Percentiles rank a stretch among this genome's conserved stretches.
phyloP scores from a whole-genome alignment of 2,797 vertebrate species.

The Ateles fusciceps region DNA sequence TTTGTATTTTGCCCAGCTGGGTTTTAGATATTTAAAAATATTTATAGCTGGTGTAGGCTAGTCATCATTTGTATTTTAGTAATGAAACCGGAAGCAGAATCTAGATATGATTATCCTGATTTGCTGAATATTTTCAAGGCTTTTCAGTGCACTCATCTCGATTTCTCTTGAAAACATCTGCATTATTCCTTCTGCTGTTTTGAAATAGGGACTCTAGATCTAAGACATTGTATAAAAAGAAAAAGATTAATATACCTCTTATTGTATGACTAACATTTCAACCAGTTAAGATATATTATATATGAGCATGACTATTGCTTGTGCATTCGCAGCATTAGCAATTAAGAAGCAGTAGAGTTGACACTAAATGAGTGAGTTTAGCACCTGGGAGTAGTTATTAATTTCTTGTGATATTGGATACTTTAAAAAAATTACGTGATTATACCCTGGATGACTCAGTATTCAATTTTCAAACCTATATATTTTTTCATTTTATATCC shows the following conservation, averaged over 20 bases:
- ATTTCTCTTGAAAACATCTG: neutral
- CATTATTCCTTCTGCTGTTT: constrained; percentile 18
- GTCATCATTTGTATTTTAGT: neutral
- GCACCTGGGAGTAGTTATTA: neutral
- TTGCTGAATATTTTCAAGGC: neutral
- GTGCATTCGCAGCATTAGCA: constrained; percentile 21
- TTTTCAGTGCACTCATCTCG: neutral
- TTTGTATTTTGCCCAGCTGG: neutral
- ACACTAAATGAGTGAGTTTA: constrained; percentile 20
- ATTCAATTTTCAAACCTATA: neutral
- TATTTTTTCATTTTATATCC: neutral
- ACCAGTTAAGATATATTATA: constrained; percentile 6
- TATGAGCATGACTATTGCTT: constrained; percentile 1
- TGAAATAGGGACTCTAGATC: constrained; percentile 46
- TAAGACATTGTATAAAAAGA: neutral
- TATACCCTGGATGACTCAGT: neutral
- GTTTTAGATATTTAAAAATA: constrained; percentile 42
- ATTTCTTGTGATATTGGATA: neutral
- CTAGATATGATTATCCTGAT: neutral
- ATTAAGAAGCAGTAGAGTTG: neutral
- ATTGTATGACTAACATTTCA: constrained; percentile 17
- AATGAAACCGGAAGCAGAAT: neutral
- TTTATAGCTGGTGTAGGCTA: neutral
- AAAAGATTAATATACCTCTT: constrained; percentile 16
- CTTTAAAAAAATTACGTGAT: neutral